These are phyloP conservation scores for Agrotis segetum DNA, from an alignment of 2,888 invertebrate genomes.

Conservation along the genomic window DNA sequence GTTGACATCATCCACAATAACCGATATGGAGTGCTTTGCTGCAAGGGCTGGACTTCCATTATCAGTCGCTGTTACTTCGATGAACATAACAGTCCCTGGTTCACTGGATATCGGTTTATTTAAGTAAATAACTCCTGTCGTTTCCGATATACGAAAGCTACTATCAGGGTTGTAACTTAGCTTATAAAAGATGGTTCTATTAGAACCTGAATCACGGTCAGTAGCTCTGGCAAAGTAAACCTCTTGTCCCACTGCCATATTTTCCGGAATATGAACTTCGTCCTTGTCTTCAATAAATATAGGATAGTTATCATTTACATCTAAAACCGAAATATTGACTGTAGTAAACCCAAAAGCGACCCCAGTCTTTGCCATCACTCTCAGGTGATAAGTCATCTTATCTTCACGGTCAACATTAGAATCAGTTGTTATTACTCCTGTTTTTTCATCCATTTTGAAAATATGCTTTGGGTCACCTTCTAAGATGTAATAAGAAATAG, in stretches of 20 bases:
- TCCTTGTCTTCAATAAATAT: conserved; percentile 95
- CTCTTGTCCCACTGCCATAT: conserved; percentile 98
- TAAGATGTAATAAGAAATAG: conserved; percentile 94
- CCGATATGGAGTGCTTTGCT: conserved; percentile 93
- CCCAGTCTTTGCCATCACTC: conserved; percentile 95
- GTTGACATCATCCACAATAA: conserved; percentile 96
- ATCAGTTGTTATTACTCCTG: conserved; percentile 95
- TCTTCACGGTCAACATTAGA: conserved; percentile 96
- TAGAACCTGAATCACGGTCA: conserved; percentile 97
- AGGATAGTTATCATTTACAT: conserved; percentile 98
- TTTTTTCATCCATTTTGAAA: conserved; percentile 95
- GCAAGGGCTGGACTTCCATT: conserved; percentile 94
- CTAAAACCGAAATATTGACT: conserved; percentile 95
- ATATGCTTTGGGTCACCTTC: conserved; percentile 95
- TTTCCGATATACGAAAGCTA: conserved; percentile 95
- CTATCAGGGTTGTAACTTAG: conserved; percentile 95
- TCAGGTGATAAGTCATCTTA: conserved; percentile 94
- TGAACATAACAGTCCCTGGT: conserved; percentile 93
- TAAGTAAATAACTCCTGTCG: conserved; percentile 97
- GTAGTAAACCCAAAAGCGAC: conserved; percentile 94
- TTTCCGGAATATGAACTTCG: conserved; percentile 95
- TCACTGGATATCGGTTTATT: conserved; percentile 95
- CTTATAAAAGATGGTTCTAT: conserved; percentile 96
- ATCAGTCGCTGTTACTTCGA: conserved; percentile 97
- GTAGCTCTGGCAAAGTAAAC: conserved; percentile 96